Conservation (phyloP, 1,140 invertebrate species). For the Drosophila simulans region DNA sequence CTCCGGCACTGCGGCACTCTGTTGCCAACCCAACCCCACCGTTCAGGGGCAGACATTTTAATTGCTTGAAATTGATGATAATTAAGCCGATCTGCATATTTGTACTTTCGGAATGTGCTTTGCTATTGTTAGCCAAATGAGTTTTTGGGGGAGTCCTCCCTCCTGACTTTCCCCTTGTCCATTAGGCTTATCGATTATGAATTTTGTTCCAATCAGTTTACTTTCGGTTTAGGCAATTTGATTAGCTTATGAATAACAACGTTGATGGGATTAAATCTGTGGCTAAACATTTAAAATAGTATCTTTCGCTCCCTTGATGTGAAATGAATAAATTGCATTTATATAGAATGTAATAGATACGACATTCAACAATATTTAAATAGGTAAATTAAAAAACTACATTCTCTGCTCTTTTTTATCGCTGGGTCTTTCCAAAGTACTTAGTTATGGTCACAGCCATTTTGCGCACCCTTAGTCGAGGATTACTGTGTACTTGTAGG, state of each 20-base stretch:
- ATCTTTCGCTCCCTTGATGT: background rate
- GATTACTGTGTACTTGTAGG: constrained; percentile 59
- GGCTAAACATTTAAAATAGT: background rate
- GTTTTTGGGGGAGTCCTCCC: constrained; percentile 31
- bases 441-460: constrained; percentile 9
- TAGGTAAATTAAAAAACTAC: too few relatives aligned
- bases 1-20: constrained; percentile 1
- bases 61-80: constrained; percentile 81
- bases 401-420: background rate
- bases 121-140: constrained; percentile 71
- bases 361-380: too few relatives aligned
- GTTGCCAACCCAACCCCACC: constrained; percentile 2
- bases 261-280: constrained; percentile 1
- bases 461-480: constrained; percentile 27
- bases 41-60: constrained; percentile 69
- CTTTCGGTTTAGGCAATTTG: constrained; percentile 49
- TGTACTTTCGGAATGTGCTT: constrained; percentile 51
- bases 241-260: constrained; percentile 33
- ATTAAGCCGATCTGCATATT: constrained; percentile 81
- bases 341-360: too few relatives aligned
- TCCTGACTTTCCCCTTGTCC: background rate
- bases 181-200: constrained; percentile 73
- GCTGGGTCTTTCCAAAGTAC: background rate
- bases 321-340: background rate
- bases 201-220: constrained; percentile 57